Percentiles rank a stretch among this genome's conserved stretches.
These are phyloP conservation scores for Pipistrellus pygmaeus DNA, from an alignment of 2,797 vertebrate species.

Conservation along the genomic window DNA sequence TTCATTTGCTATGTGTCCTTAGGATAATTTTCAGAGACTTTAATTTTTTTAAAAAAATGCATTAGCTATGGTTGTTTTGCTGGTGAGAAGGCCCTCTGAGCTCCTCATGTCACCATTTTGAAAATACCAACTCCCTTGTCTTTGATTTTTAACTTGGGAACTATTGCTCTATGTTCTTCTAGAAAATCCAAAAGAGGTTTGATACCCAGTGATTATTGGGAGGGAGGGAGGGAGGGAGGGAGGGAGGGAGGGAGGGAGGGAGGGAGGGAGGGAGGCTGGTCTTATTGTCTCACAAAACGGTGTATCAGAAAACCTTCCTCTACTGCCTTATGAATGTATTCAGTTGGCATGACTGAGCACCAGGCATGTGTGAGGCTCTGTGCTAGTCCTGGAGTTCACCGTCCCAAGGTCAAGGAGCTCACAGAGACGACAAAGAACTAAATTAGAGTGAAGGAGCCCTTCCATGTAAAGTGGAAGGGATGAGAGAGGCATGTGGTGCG, in stretches of 20 bases:
- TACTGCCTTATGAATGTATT: neutral
- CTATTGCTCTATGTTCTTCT: neutral
- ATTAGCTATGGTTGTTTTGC: neutral
- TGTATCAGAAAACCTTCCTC: neutral
- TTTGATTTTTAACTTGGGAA: slow-evolving; percentile 7
- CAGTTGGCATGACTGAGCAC: neutral
- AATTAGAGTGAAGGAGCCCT: neutral
- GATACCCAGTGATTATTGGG: neutral
- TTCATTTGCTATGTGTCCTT: neutral
- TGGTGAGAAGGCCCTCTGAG: neutral
- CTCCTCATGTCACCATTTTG: neutral
- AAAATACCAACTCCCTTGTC: neutral
- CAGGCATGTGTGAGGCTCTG: too few species aligned
- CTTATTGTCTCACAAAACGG: neutral
- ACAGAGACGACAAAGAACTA: neutral
- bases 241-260: neutral
- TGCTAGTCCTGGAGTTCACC: neutral
- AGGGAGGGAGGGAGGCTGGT: neutral
- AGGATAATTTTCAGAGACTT: slow-evolving; percentile 13
- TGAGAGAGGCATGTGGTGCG: too few species aligned
- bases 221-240: neutral
- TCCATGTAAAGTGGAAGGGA: neutral
- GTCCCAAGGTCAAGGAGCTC: neutral
- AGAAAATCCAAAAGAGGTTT: neutral
- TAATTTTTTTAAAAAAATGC: neutral